Percentiles rank a stretch among this genome's conserved stretches.
phyloP scores from a whole-genome alignment of 2,888 invertebrate species.

The Drosophila tanythrix region DNA sequence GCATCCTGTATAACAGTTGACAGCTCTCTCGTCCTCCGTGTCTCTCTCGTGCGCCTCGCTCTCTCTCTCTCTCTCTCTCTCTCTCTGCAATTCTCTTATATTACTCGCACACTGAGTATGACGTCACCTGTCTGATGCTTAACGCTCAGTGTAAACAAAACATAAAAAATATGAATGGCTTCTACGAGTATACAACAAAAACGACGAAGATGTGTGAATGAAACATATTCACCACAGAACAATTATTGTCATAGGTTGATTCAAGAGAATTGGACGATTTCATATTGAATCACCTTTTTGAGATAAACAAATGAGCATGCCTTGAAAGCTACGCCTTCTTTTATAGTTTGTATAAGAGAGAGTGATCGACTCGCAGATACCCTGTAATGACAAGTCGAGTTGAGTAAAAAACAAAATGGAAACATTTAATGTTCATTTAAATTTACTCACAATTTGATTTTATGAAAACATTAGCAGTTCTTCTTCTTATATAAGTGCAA shows the following conservation, averaged over 20 bases:
- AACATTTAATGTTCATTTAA: neutral
- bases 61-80: conserved; percentile 9
- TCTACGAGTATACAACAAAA: conserved; percentile 28
- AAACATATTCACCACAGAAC: conserved; percentile 30
- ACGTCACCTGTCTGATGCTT: conserved; percentile 59
- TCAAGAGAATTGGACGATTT: neutral
- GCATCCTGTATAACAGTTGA: conserved; percentile 48
- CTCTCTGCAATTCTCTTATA: conserved; percentile 39
- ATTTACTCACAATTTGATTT: too few species aligned
- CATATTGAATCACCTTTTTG: neutral
- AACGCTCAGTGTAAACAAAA: conserved; percentile 70
- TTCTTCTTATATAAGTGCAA: too few species aligned
- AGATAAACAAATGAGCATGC: neutral
- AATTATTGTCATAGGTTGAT: neutral
- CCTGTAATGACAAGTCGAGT: neutral
- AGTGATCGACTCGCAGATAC: neutral
- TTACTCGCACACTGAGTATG: conserved; percentile 33
- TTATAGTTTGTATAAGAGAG: neutral
- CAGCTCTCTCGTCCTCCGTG: conserved; percentile 2
- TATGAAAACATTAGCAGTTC: too few species aligned
- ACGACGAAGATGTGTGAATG: conserved; percentile 52
- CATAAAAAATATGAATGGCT: conserved; percentile 61
- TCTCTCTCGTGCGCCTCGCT: conserved; percentile 2
- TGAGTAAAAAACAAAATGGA: neutral
- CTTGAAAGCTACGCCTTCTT: neutral